Evolutionary conservation across 2,888 invertebrate species (phyloP), one percentile per base, ranked within the genome.

Genomic region (Patella depressa): DNA sequence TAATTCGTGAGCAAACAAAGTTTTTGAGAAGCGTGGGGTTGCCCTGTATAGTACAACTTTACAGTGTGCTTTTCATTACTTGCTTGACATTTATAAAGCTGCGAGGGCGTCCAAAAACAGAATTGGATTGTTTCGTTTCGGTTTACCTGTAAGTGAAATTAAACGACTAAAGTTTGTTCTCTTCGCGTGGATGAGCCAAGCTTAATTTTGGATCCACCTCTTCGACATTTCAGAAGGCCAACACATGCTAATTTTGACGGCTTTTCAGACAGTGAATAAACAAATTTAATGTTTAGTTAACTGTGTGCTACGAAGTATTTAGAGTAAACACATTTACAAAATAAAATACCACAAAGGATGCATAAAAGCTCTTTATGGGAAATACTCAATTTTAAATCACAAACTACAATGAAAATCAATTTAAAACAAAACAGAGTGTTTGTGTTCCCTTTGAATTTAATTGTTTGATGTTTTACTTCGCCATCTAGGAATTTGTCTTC

Each of bases 1-100:
- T 65, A 65, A 65, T 65, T 65, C 65, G 65, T 65, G 19, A 65
- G 65, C 65, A 65, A 65, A 65, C 65, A 65, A 65, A 65, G 65
- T 65, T 14, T 65, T 65, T 65, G 65, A 24, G 65, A 65, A 65
- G 65, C 65, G 65, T 65, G 65, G 65, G 65, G 65, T 65, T 65
- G 65, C 65, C 24, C 65, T 19, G 45, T 45, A 19, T 65, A 65
- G 65, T 65, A 65, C 65, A 65, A 65, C 24, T 65, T 65, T 65
- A 65, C 65, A 65, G 65, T 65, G 65, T 65, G 65, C 65, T 65
- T 65, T 65, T 65, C 65, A 14, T 19, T 65, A 65, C 19, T 19
- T 65, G 24, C 19, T 24, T 65, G 65, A 65, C 65, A 65, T 65
- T 65, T 65, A 65, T 65, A 65, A 65, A 65, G 65, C 65, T 65